Conservation (phyloP, 2,888 invertebrate species). For the Iphiclides podalirius region DNA sequence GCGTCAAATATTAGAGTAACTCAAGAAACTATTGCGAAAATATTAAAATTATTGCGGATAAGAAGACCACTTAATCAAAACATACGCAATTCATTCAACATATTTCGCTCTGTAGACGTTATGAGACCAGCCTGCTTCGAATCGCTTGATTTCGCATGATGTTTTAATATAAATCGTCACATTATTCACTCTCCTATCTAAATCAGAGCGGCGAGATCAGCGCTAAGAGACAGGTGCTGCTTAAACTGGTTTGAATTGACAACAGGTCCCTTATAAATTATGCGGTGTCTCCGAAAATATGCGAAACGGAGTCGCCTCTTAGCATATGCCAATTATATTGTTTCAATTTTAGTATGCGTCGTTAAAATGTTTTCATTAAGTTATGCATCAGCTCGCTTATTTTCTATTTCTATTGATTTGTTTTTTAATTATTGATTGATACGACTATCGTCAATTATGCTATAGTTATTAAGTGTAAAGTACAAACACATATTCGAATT, state of each 20-base stretch:
- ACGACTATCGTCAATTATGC: too few relatives aligned
- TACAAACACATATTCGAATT: too few relatives aligned
- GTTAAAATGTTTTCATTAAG: constrained; percentile 2
- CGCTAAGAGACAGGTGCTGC: constrained; percentile 32
- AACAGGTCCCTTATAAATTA: constrained; percentile 22
- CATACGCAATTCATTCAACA: too few relatives aligned
- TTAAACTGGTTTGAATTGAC: constrained; percentile 31
- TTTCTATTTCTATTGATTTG: constrained; percentile 1
- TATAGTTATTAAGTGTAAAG: too few relatives aligned
- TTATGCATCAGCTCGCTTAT: too few relatives aligned
- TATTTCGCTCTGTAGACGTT: too few relatives aligned
- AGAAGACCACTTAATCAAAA: too few relatives aligned
- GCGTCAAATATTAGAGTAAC: too few relatives aligned
- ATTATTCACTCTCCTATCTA: constrained; percentile 27
- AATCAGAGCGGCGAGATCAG: constrained; percentile 33
- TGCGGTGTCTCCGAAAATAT: constrained; percentile 12
- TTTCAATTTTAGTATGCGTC: not conserved
- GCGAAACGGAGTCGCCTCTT: not conserved
- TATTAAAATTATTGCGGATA: too few relatives aligned
- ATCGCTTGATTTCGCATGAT: not conserved
- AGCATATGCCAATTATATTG: not conserved
- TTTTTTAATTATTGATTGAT: too few relatives aligned
- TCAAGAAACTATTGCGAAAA: too few relatives aligned
- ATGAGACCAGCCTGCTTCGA: too few relatives aligned
- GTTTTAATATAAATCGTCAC: constrained; percentile 3